Conservation (phyloP, 2,797 vertebrate species). For the Anisognathus igniventris region DNA sequence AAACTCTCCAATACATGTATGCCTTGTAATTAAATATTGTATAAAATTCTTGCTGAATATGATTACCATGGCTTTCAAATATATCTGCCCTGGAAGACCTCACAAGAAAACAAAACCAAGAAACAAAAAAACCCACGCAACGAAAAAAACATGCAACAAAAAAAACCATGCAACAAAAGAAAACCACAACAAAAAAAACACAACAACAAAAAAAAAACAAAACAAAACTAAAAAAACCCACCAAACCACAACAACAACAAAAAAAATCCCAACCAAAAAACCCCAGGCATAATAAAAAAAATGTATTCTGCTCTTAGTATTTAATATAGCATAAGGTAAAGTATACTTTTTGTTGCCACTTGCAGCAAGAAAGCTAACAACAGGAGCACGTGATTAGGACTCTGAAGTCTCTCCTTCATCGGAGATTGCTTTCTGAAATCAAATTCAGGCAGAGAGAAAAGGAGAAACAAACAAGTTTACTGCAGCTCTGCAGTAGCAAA, state of each 20-base stretch:
- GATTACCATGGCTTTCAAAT: not conserved
- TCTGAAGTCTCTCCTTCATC: not conserved
- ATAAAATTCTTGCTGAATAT: conserved; percentile 4
- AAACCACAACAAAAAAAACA: too few relatives aligned
- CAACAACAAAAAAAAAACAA: too few relatives aligned
- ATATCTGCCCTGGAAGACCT: not conserved
- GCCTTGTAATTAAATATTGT: conserved; percentile 16
- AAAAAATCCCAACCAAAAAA: not conserved
- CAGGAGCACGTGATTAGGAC: not conserved
- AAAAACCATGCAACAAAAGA: not conserved
- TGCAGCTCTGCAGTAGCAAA: not conserved
- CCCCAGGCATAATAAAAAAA: not conserved
- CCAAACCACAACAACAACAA: not conserved
- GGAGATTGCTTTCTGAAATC: conserved; percentile 43
- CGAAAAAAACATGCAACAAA: not conserved
- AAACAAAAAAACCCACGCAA: not conserved
- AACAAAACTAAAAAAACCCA: not conserved
- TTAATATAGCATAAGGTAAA: not conserved
- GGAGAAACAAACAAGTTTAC: not conserved
- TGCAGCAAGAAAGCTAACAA: not conserved
- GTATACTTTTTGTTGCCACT: not conserved
- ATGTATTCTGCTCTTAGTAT: not conserved
- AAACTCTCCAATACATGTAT: not conserved
- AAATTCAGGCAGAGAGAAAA: not conserved
- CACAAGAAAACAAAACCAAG: not conserved